Base-by-base conservation (phyloP, 2,888 invertebrate genomes). In the Catonia carolina region DNA sequence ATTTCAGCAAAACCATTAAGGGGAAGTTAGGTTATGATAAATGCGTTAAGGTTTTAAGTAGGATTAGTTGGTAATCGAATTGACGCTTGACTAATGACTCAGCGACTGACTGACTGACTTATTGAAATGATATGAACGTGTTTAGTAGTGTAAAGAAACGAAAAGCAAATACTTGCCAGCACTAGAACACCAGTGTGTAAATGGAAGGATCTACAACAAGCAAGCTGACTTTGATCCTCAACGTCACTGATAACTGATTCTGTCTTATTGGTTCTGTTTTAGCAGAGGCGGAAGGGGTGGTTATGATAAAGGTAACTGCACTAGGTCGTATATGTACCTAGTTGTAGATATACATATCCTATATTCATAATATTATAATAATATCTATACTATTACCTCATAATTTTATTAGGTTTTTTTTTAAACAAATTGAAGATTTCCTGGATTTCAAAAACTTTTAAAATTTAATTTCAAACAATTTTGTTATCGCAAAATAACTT, bases 301-400 rank as follows among this genome's bases (percentile, higher is more conserved):
- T 89, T 90, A 80, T 89, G 89, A 88, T 82, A 91, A 91, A 91
- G 91, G 91, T 91, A 91, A 91, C 86, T 78, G 81, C 85, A 85
- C 84, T 85, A 81, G 82, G 10, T 45, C 23, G 22, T 47, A 52
- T 49, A 79, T 81, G 52, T 56, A 47, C 33, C 49, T 80, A 76
- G 77, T 77, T 77, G 77, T 78, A 81, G 79, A 78, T 36, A 20
- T 50, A 42, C 42, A 52, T 51, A 52, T 39, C n/a, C 51, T n/a
- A 47, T 55, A 20, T 35, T 39, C 39, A 56, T 59, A 27, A 27
- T 27, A 6, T 4, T 8, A 27, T 27, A n/a, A n/a, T n/a, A 27
- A 27, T 27, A 27, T 27, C 5, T 27, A 27, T 8, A 6, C 27
- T 27, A 27, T 27, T 27, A 27, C 27, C 4, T 4, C 8, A 27